Base-by-base conservation (phyloP, 2,797 vertebrate genomes). In the Hyperoplus immaculatus region DNA sequence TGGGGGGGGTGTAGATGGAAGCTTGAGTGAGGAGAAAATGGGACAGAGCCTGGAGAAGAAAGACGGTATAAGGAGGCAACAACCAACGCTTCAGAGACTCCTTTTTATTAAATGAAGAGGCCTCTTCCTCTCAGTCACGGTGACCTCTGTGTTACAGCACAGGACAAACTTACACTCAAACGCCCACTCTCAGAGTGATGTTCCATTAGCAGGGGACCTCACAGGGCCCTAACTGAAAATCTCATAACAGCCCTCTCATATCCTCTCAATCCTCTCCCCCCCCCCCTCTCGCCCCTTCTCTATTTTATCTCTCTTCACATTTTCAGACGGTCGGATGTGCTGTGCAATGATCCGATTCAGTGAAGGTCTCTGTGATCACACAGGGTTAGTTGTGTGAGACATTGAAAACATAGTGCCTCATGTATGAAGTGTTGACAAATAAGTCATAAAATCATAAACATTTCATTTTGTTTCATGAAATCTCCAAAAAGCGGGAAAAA, bases 51-150 rank as follows among this genome's bases (percentile, higher is more conserved):
- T 71, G 68, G 69, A 80, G 83, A 87, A 51, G 72, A 76, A 78
- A 61, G 77, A 80, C 51, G 6, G 64, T 50, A 72, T 71, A 79
- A 74, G 72, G 74, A 78, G 83, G 86, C 62, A 38, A 61, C 45
- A 63, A 74, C 77, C 61, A 87, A 84, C 68, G 79, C 88, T 75
- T 82, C 80, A 66, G 71, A 92, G 80, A 83, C 38, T 77, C 76
- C 46, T 89, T 89, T 90, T 89, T 90, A 91, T 88, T 87, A 92
- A 94, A 91, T 88, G 75, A 84, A 89, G 75, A 89, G 77, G 18
- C 73, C 69, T 71, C 74, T 85, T 86, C 77, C 81, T 76, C 85
- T 85, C 72, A 74, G 79, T 83, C 85, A 68, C 6, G 59, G 80
- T 83, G 84, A 87, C 93, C 87, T 79, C 66, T 73, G 78, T 80